A percentile compares a stretch with the other conserved stretches of the same genome.
Evolutionary conservation across 1,140 invertebrate genomes (phyloP).

Genomic region (Tachypleus tridentatus): DNA sequence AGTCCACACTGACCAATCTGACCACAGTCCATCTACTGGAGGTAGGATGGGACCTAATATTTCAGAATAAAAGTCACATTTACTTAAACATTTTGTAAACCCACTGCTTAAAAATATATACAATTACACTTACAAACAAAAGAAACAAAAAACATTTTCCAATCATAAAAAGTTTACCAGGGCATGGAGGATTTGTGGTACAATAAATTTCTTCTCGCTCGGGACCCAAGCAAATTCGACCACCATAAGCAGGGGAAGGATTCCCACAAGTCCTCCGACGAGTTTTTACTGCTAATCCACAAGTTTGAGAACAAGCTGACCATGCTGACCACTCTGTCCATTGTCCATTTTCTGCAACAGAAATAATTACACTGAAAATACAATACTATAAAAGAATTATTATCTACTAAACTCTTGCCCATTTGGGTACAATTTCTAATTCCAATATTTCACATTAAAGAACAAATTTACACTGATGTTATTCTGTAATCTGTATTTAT

Average conservation of each 20-base stretch:
- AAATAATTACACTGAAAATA: too few species aligned
- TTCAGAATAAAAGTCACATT: background rate
- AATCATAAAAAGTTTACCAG: slow-evolving; percentile 36
- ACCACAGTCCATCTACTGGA: slow-evolving; percentile 30
- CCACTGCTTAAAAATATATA: slow-evolving; percentile 2
- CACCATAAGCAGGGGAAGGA: slow-evolving; percentile 64
- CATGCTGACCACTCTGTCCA: slow-evolving; percentile 38
- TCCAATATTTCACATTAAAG: too few species aligned
- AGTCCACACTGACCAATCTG: slow-evolving; percentile 34
- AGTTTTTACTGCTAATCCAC: slow-evolving; percentile 48
- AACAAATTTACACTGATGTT: too few species aligned
- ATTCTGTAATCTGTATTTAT: too few species aligned
- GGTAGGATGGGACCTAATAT: slow-evolving; percentile 5
- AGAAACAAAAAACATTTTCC: background rate
- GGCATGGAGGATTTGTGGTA: slow-evolving; percentile 47
- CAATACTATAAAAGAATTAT: too few species aligned
- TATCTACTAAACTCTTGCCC: too few species aligned
- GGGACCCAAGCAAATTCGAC: slow-evolving; percentile 38
- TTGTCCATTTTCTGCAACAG: slow-evolving; percentile 28
- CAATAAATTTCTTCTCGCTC: slow-evolving; percentile 39
- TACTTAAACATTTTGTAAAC: background rate
- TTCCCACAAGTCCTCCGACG: slow-evolving; percentile 54
- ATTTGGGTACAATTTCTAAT: too few species aligned
- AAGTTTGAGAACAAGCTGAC: slow-evolving; percentile 36
- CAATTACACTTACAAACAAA: background rate